phyloP scores from a whole-genome alignment of 2,888 invertebrate genomes.

The Dendrolimus pini region DNA sequence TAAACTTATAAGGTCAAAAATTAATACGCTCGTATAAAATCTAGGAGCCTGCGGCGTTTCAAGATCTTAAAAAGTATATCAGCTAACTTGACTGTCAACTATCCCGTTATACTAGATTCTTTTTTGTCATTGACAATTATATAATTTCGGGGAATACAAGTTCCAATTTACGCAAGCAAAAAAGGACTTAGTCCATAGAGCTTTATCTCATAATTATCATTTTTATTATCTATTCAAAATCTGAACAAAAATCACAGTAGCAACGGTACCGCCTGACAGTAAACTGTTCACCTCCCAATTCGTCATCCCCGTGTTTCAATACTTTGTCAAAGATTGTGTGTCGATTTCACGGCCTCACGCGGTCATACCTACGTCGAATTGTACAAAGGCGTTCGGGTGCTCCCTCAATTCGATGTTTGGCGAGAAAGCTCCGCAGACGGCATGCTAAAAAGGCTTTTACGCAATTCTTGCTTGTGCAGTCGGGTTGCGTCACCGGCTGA shows the following conservation, averaged over 20 bases:
- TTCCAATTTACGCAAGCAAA: too few relatives aligned
- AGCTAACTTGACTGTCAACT: too few relatives aligned
- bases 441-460: constrained; percentile 68
- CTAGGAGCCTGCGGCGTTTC: too few relatives aligned
- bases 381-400: constrained; percentile 57
- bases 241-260: constrained; percentile 11
- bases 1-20: too few relatives aligned
- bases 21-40: too few relatives aligned
- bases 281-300: constrained; percentile 48
- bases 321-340: constrained; percentile 41
- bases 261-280: constrained; percentile 45
- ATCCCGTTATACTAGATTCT: too few relatives aligned
- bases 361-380: constrained; percentile 23
- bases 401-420: constrained; percentile 42
- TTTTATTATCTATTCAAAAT: neutral
- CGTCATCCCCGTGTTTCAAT: constrained; percentile 38
- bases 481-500: constrained; percentile 40
- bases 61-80: too few relatives aligned
- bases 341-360: constrained; percentile 42
- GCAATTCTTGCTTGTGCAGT: constrained; percentile 40
- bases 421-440: constrained; percentile 64
- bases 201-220: neutral
- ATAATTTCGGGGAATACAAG: too few relatives aligned
- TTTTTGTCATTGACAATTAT: too few relatives aligned
- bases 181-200: neutral